phyloP scores from a whole-genome alignment of 2,113 vertebrate genomes.

The Myrmecobius fasciatus region DNA sequence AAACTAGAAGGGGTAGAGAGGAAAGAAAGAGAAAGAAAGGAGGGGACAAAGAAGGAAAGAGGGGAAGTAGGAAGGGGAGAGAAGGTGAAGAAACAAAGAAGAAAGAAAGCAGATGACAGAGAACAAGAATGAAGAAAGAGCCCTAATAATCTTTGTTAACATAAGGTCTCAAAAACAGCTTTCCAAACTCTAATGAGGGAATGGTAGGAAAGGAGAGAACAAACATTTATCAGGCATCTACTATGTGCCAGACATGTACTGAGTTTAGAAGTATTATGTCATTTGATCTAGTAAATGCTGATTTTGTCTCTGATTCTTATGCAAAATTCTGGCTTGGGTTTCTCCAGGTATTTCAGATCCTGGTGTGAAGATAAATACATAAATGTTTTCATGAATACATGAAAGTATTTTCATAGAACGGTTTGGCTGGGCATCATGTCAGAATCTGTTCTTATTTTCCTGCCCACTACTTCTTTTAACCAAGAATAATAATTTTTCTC shows the following conservation, averaged over 20 bases:
- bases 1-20: too few relatives aligned
- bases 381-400: not conserved
- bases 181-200: not conserved
- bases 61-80: too few relatives aligned
- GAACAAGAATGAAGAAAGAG: not conserved
- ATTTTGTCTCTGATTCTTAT: not conserved
- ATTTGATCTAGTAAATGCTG: not conserved
- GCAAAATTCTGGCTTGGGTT: constrained; percentile 1
- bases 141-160: not conserved
- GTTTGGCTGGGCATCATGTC: not conserved
- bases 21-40: too few relatives aligned
- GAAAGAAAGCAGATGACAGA: not conserved
- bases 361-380: not conserved
- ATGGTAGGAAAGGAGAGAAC: not conserved
- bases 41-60: too few relatives aligned
- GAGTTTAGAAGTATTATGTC: not conserved
- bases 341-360: constrained; percentile 4
- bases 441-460: not conserved
- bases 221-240: not conserved
- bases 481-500: not conserved
- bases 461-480: not conserved
- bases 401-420: constrained; percentile 2
- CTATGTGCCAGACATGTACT: not conserved
- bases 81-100: too few relatives aligned
- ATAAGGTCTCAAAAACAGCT: not conserved